Percentiles rank a stretch among this genome's conserved stretches.
Conservation (phyloP, 2,888 invertebrate genomes). For the Sminthurides aquaticus region DNA sequence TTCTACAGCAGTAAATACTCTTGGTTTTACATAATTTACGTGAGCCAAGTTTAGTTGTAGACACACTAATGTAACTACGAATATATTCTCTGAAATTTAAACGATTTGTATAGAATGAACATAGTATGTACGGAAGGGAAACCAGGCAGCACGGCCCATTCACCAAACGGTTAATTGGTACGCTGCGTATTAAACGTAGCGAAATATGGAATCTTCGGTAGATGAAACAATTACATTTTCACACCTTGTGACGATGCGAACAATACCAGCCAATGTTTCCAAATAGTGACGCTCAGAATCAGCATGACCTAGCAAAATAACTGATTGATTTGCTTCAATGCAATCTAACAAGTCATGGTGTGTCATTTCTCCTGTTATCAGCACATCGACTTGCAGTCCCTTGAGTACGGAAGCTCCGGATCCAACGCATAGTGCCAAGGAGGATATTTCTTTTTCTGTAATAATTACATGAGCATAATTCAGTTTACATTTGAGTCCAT, state of each 20-base stretch:
- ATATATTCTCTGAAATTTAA: too few species aligned
- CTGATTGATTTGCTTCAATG: slow-evolving; percentile 65
- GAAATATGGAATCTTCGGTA: slow-evolving; percentile 69
- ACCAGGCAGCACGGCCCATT: too few species aligned
- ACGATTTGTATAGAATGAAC: too few species aligned
- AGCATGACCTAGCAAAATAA: slow-evolving; percentile 85
- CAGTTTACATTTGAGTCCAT: too few species aligned
- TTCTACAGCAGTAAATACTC: too few species aligned
- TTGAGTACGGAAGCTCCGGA: slow-evolving; percentile 73
- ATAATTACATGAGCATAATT: too few species aligned
- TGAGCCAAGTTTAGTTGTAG: too few species aligned
- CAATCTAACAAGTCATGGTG: slow-evolving; percentile 90
- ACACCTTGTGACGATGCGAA: slow-evolving; percentile 48
- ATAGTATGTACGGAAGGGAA: too few species aligned
- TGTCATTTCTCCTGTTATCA: slow-evolving; percentile 83
- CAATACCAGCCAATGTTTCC: slow-evolving; percentile 52
- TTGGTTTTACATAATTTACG: too few species aligned
- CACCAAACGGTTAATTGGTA: too few species aligned
- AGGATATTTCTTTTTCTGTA: slow-evolving; percentile 52
- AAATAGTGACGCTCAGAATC: slow-evolving; percentile 89
- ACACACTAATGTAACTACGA: too few species aligned
- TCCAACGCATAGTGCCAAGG: slow-evolving; percentile 81
- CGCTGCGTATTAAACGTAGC: slow-evolving; percentile 53
- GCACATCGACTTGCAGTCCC: slow-evolving; percentile 66
- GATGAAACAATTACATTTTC: slow-evolving; percentile 63